Conservation (phyloP, 2,888 invertebrate genomes). For the Cephus pulcher region DNA sequence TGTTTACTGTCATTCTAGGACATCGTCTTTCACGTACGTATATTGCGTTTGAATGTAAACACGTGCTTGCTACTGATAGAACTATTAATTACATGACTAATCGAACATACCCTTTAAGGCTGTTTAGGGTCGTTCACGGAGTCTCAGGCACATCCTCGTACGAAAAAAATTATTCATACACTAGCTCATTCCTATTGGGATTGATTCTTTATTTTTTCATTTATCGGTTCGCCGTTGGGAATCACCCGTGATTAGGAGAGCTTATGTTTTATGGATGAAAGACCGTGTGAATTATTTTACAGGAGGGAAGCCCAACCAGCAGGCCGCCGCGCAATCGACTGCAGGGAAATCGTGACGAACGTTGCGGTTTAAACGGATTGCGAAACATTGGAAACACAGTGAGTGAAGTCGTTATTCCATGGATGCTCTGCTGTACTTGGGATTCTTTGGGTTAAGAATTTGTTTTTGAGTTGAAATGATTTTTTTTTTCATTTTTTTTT, state of each 20-base stretch:
- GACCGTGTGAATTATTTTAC: slow-evolving; percentile 18
- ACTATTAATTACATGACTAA: neutral
- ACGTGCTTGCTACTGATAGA: neutral
- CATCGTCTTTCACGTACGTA: neutral
- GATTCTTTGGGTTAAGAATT: slow-evolving; percentile 10
- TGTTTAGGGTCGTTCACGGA: neutral
- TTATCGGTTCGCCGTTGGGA: neutral
- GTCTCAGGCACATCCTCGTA: neutral
- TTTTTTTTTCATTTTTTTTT: neutral
- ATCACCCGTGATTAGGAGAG: neutral
- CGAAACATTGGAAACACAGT: slow-evolving; percentile 92
- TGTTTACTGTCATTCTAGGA: neutral
- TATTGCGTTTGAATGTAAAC: neutral
- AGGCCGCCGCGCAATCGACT: slow-evolving; percentile 50
- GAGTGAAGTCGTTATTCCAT: slow-evolving; percentile 45
- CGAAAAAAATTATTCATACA: neutral
- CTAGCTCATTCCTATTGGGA: neutral
- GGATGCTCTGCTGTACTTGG: neutral
- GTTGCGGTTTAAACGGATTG: slow-evolving; percentile 80
- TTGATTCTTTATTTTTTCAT: neutral
- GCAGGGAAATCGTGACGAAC: slow-evolving; percentile 54
- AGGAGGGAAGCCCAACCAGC: slow-evolving; percentile 57
- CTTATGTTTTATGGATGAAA: neutral
- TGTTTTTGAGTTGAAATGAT: neutral
- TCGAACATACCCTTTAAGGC: neutral